These are phyloP conservation scores for Plebejus anna DNA, from an alignment of 2,888 invertebrate genomes.

Conservation along the genomic window DNA sequence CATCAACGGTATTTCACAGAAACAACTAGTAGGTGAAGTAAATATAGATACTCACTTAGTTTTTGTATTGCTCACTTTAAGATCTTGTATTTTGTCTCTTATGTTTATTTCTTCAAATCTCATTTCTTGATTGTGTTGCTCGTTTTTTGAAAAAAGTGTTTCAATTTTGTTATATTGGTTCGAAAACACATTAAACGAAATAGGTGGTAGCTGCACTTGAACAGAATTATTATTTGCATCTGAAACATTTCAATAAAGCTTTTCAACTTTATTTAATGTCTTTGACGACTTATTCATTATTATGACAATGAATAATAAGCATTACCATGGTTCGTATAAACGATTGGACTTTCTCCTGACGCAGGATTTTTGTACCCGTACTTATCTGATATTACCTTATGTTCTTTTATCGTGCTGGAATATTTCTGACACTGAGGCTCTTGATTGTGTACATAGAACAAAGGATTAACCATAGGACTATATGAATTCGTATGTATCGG, in stretches of 20 bases:
- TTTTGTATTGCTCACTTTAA: conserved; percentile 49
- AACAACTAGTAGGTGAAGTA: neutral
- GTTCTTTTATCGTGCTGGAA: conserved; percentile 44
- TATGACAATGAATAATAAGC: neutral
- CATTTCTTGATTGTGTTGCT: conserved; percentile 19
- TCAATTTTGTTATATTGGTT: conserved; percentile 11
- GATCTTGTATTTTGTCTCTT: conserved; percentile 57
- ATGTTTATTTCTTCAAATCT: conserved; percentile 53
- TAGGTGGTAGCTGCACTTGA: conserved; percentile 3
- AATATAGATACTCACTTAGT: conserved; percentile 28
- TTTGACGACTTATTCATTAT: neutral
- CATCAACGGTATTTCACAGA: too few relatives aligned
- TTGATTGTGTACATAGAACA: conserved; percentile 50
- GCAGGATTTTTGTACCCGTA: conserved; percentile 51
- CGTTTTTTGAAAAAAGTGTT: neutral
- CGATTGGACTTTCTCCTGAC: conserved; percentile 57
- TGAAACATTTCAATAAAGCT: neutral
- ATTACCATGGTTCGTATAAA: conserved; percentile 50
- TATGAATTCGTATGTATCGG: conserved; percentile 53
- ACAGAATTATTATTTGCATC: neutral
- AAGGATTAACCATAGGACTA: conserved; percentile 52
- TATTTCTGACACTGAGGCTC: conserved; percentile 38
- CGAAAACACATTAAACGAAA: neutral
- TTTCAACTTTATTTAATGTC: neutral
- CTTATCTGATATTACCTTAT: conserved; percentile 44